Percentiles rank a stretch among this genome's conserved stretches.
Evolutionary conservation across 2,797 vertebrate species (phyloP).

Genomic region (Serranus cabrilla): DNA sequence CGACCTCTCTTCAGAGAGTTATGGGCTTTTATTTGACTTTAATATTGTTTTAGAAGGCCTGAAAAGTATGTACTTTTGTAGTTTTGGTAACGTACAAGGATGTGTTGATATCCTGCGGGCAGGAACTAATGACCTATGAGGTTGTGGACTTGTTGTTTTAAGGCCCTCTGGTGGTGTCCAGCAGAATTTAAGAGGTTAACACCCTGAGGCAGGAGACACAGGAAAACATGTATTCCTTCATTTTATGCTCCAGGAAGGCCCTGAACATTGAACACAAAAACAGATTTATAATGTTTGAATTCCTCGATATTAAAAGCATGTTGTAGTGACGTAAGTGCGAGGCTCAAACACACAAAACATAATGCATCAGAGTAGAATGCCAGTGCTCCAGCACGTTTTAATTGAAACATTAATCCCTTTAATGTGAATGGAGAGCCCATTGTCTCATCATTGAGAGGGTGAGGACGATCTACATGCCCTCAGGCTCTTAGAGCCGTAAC

Average conservation of each 20-base stretch:
- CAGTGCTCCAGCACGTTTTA: constrained; percentile 29
- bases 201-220: constrained; percentile 3
- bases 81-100: too few species aligned
- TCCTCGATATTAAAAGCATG: constrained; percentile 1
- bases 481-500: constrained; percentile 16
- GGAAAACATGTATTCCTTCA: constrained; percentile 5
- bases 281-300: background rate
- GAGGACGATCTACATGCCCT: background rate
- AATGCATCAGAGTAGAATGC: constrained; percentile 20
- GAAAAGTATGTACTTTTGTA: too few species aligned
- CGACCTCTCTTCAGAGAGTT: too few species aligned
- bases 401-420: constrained; percentile 48
- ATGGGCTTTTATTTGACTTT: too few species aligned
- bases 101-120: too few species aligned
- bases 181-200: constrained; percentile 6
- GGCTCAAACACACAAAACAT: constrained; percentile 10
- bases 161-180: constrained; percentile 17
- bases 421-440: constrained; percentile 29
- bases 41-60: too few species aligned
- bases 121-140: too few species aligned
- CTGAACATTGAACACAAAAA: constrained; percentile 6
- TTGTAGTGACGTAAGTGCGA: too few species aligned
- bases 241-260: background rate
- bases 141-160: too few species aligned
- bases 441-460: constrained; percentile 6